Evolutionary conservation across 2,797 vertebrate species (phyloP), one percentile per base, ranked within the genome.

Genomic region (Melanotaenia boesemani): DNA sequence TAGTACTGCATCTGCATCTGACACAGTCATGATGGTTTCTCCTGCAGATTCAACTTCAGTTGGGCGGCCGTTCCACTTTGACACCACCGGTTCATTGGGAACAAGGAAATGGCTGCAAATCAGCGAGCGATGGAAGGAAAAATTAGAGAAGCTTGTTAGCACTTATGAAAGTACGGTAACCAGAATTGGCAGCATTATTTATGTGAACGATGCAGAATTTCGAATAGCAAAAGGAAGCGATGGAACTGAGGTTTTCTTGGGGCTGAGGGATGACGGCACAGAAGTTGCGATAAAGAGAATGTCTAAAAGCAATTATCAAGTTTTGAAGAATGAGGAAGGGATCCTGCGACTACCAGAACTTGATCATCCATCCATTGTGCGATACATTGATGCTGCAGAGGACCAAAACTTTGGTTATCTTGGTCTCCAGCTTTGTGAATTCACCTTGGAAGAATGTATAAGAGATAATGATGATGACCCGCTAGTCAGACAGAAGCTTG

Each of bases 281-380:
- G 93, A 94, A 74, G 84, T 94, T 26, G 94, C 93, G 1, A 75
- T 94, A 0, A 94, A 94, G 73, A 88, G 63, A 83, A 93, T 92
- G 82, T 6, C 46, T 0, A 90, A 64, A 13, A 64, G 50, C 28
- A 91, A 91, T 72, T 90, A 92, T 48, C 0, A 83, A 2, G 76
- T 0, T 1, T 82, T 94, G 16, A 93, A 82, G 79, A 92, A 90
- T 0, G 93, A 94, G 24, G 66, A 88, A 64, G 56, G 0, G 36
- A 64, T 91, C 13, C 86, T 94, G 13, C 67, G 82, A 15, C 89
- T 78, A 39, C 80, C 90, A 30, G 5, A 88, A 6, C 89, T 94
- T 0, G 79, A 92, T 1, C 50, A 82, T 71, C 44, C 15, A 1
- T 78, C 7, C 3, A 92, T 94, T 32, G 90, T 94, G 1, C 60